phyloP scores from a whole-genome alignment of 2,888 invertebrate species.

The Melinaea marsaeus region DNA sequence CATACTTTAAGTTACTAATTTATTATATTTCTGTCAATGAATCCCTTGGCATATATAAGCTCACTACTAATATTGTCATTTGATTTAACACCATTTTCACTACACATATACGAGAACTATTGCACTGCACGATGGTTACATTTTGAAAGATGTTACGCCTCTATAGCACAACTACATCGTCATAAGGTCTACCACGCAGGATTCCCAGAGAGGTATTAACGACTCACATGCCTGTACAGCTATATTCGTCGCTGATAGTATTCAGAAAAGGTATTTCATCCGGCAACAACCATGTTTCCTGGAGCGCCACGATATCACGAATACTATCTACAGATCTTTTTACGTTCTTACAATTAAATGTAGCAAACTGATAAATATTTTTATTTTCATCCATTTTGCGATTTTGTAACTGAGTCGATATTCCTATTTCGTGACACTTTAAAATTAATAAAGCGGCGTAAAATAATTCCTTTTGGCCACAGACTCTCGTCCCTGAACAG shows the following conservation, averaged over 20 bases:
- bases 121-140: constrained; percentile 11
- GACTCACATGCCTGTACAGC: constrained; percentile 15
- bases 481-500: constrained; percentile 12
- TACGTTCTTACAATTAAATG: too few relatives aligned
- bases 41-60: too few relatives aligned
- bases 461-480: constrained; percentile 18
- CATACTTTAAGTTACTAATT: too few relatives aligned
- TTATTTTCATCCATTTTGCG: not conserved
- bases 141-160: constrained; percentile 10
- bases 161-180: constrained; percentile 25
- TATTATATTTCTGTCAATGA: too few relatives aligned
- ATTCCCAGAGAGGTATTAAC: constrained; percentile 20
- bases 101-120: not conserved
- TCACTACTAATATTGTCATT: too few relatives aligned
- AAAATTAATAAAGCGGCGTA: too few relatives aligned
- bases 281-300: not conserved
- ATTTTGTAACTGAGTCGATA: not conserved
- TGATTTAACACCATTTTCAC: too few relatives aligned
- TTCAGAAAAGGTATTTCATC: constrained; percentile 16
- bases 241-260: constrained; percentile 13
- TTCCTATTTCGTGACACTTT: not conserved
- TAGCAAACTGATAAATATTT: constrained; percentile 9
- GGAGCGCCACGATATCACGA: too few relatives aligned
- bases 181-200: constrained; percentile 20
- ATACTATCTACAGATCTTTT: too few relatives aligned